Conservation (phyloP, 2,888 invertebrate genomes). For the Diplolepis rosae region DNA sequence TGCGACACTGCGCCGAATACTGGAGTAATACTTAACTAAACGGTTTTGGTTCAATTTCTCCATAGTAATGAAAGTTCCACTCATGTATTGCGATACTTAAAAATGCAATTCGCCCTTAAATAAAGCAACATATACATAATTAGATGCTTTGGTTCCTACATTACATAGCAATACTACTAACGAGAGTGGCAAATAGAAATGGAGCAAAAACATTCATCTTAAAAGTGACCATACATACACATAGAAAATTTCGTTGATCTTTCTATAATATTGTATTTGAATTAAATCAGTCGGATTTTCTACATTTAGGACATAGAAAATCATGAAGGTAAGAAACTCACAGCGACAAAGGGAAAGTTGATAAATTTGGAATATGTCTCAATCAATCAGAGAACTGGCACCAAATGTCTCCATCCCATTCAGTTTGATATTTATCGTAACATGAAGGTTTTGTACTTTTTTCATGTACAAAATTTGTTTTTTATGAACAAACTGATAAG, state of each 20-base stretch:
- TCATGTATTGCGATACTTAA: background rate
- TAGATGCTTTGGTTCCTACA: background rate
- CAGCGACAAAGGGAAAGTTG: too few species aligned
- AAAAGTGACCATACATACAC: conserved; percentile 6
- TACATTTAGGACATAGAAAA: background rate
- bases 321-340: too few species aligned
- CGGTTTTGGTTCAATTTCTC: conserved; percentile 17
- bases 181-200: background rate
- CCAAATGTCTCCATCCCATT: too few species aligned
- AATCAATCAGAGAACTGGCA: too few species aligned
- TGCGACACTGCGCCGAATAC: background rate
- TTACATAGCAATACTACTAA: conserved; percentile 3
- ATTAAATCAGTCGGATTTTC: conserved; percentile 16
- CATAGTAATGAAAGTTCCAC: conserved; percentile 1
- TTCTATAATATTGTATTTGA: background rate
- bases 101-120: background rate
- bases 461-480: background rate
- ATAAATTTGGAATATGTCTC: too few species aligned
- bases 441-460: too few species aligned
- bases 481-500: conserved; percentile 1
- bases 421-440: too few species aligned
- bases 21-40: conserved; percentile 16
- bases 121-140: conserved; percentile 1
- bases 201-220: conserved; percentile 3
- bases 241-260: background rate